Conservation (phyloP, 2,797 vertebrate species). For the Poecilia wingei region DNA sequence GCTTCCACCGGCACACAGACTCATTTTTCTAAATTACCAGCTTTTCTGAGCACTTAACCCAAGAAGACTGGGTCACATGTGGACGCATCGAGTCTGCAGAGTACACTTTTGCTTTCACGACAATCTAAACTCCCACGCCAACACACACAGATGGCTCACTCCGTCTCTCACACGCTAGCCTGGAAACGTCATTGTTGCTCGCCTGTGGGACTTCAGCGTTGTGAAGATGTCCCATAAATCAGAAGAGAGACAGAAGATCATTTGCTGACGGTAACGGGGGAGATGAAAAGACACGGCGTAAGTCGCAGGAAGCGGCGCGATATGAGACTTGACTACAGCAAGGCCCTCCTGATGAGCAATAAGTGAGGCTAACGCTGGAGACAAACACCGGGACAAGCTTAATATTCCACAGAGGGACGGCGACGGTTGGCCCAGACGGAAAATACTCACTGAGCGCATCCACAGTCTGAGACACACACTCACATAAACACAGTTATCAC, state of each 20-base stretch:
- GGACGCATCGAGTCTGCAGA: conserved; percentile 26
- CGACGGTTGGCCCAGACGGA: conserved; percentile 48
- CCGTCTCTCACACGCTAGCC: conserved; percentile 1
- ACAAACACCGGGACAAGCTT: conserved; percentile 30
- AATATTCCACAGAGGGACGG: conserved; percentile 40
- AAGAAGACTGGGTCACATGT: conserved; percentile 19
- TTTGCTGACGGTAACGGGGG: not conserved
- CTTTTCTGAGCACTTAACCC: conserved; percentile 32
- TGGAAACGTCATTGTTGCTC: not conserved
- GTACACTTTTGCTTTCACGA: conserved; percentile 29
- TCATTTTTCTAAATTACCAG: conserved; percentile 35
- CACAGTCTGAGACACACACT: conserved; percentile 24
- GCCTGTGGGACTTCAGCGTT: conserved; percentile 19
- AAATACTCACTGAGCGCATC: conserved; percentile 47
- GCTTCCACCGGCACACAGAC: conserved; percentile 3
- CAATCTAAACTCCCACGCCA: conserved; percentile 43
- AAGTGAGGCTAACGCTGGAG: conserved; percentile 40
- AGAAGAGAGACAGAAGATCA: not conserved
- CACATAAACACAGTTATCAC: conserved; percentile 23
- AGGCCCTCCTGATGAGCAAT: conserved; percentile 50
- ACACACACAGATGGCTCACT: conserved; percentile 10
- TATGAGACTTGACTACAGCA: conserved; percentile 41
- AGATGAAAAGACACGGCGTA: not conserved
- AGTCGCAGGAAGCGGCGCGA: not conserved
- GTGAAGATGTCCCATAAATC: conserved; percentile 22